Evolutionary conservation across 2,888 invertebrate species (phyloP).

Genomic region (Drosophila neutralis): DNA sequence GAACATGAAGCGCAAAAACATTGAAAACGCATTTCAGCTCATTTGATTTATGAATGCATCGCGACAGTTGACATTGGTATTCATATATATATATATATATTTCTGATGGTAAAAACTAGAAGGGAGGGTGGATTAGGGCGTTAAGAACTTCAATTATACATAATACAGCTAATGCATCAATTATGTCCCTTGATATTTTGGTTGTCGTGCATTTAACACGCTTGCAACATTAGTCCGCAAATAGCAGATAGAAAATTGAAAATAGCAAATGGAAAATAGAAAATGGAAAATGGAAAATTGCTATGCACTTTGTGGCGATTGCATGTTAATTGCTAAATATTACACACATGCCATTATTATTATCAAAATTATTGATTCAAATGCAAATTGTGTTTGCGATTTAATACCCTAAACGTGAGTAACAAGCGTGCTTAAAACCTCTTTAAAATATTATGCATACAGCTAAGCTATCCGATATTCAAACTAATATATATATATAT

Average conservation of each 20-base stretch:
- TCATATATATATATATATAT: not conserved
- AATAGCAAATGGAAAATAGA: not conserved
- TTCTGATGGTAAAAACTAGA: not conserved
- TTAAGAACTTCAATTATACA: slow-evolving; percentile 35
- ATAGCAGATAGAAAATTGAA: slow-evolving; percentile 17
- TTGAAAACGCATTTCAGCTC: slow-evolving; percentile 75
- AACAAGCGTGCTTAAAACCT: not conserved
- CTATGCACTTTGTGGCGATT: slow-evolving; percentile 55
- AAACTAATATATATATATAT: not conserved
- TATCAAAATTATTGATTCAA: slow-evolving; percentile 61
- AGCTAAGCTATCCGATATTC: not conserved
- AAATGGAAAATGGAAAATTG: slow-evolving; percentile 26
- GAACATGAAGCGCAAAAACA: slow-evolving; percentile 67
- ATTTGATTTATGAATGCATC: slow-evolving; percentile 74
- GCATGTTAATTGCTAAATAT: slow-evolving; percentile 67
- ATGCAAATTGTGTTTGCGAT: slow-evolving; percentile 41
- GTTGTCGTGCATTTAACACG: slow-evolving; percentile 54
- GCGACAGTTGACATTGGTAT: slow-evolving; percentile 67
- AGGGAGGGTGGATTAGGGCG: not conserved
- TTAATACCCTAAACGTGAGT: not conserved
- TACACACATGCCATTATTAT: slow-evolving; percentile 38
- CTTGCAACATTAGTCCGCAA: slow-evolving; percentile 27
- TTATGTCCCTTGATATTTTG: slow-evolving; percentile 58
- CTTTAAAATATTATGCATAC: not conserved
- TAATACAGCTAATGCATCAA: slow-evolving; percentile 74